phyloP scores from a whole-genome alignment of 2,797 vertebrate genomes.

The Brachymystax lenok region DNA sequence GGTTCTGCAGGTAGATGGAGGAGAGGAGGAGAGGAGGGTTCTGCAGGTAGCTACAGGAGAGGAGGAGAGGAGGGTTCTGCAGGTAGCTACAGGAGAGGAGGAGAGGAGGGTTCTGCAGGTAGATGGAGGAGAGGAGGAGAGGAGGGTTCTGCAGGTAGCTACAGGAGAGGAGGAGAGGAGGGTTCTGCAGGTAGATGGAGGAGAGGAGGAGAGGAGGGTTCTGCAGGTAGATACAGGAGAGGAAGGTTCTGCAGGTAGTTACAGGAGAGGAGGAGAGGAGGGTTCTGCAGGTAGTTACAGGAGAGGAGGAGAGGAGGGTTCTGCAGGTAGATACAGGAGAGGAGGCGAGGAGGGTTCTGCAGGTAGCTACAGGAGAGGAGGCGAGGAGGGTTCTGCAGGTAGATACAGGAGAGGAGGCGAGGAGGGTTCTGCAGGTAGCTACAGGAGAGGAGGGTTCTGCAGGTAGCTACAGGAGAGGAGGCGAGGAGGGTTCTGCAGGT shows the following conservation, averaged over 20 bases:
- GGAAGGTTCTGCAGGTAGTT: conserved; percentile 35
- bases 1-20: too few relatives aligned
- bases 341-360: too few relatives aligned
- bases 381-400: too few relatives aligned
- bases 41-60: too few relatives aligned
- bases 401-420: conserved; percentile 26
- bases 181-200: conserved; percentile 1
- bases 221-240: conserved; percentile 14
- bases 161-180: background rate
- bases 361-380: too few relatives aligned
- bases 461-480: too few relatives aligned
- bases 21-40: too few relatives aligned
- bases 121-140: conserved; percentile 15
- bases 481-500: too few relatives aligned
- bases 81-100: too few relatives aligned
- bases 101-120: too few relatives aligned
- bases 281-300: conserved; percentile 8
- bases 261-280: conserved; percentile 11
- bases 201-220: too few relatives aligned
- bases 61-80: conserved; percentile 27
- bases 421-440: background rate
- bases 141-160: conserved; percentile 1
- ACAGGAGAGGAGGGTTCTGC: too few relatives aligned
- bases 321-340: conserved; percentile 16
- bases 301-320: conserved; percentile 35